Evolutionary conservation across 2,888 invertebrate species (phyloP).

Genomic region (Agrochola circellaris): DNA sequence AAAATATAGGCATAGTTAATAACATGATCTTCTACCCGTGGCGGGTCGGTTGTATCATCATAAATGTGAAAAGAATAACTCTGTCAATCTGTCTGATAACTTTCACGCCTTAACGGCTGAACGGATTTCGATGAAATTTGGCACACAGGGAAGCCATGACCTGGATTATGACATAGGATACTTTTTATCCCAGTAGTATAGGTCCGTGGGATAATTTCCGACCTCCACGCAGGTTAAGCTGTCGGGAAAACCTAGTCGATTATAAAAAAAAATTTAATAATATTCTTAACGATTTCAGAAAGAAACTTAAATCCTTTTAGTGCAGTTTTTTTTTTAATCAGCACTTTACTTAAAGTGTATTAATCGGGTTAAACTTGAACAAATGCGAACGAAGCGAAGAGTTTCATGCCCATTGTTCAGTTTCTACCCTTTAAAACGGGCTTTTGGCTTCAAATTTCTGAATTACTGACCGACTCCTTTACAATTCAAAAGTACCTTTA

Average conservation of each 20-base stretch:
- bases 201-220: too few species aligned
- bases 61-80: too few species aligned
- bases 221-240: too few species aligned
- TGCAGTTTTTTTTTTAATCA: too few species aligned
- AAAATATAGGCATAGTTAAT: too few species aligned
- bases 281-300: neutral
- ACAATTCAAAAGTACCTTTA: neutral
- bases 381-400: neutral
- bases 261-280: too few species aligned
- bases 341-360: neutral
- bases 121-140: neutral
- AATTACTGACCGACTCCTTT: neutral
- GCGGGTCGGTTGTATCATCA: too few species aligned
- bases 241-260: too few species aligned
- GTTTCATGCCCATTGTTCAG: neutral
- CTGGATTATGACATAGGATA: too few species aligned
- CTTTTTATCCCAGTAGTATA: too few species aligned
- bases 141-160: neutral
- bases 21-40: too few species aligned
- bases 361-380: neutral
- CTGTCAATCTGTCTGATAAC: neutral
- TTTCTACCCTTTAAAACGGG: neutral
- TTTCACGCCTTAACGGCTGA: neutral
- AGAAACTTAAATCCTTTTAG: neutral
- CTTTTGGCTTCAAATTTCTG: neutral